Evolutionary conservation across 2,113 vertebrate species (phyloP).

Genomic region (Opisthocomus hoazin): DNA sequence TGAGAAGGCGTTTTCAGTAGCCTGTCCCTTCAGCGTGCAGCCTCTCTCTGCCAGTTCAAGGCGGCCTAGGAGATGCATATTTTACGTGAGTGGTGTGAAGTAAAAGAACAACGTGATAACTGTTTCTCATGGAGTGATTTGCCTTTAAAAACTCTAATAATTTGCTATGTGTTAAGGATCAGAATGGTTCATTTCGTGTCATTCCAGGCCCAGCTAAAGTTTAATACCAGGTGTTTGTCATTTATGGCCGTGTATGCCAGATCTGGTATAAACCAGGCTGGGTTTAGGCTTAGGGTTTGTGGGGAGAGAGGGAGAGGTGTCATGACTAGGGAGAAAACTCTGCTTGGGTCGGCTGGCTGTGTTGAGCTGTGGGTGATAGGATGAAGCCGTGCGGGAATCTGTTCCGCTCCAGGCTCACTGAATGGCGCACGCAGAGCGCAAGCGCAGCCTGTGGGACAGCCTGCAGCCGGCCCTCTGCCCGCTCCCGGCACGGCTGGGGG

Average conservation of each 20-base stretch:
- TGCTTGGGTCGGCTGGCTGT: accelerated
- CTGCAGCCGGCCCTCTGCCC: too few species aligned
- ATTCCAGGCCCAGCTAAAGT: neutral
- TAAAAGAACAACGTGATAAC: accelerated
- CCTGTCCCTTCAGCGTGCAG: neutral
- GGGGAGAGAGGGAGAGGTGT: neutral
- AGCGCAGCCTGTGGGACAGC: too few species aligned
- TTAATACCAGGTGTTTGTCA: neutral
- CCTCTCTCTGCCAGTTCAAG: too few species aligned
- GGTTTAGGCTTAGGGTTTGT: neutral
- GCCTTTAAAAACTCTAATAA: neutral
- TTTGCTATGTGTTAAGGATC: neutral
- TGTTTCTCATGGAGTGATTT: neutral
- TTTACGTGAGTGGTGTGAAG: neutral
- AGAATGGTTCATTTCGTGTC: neutral
- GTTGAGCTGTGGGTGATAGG: neutral
- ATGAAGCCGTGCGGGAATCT: neutral
- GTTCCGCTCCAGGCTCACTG: accelerated
- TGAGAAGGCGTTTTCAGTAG: neutral
- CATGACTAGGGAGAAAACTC: accelerated
- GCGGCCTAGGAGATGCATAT: neutral
- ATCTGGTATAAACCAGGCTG: neutral
- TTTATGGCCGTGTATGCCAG: neutral
- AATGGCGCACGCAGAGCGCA: accelerated
- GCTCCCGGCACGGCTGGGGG: too few species aligned